Evolutionary conservation across 2,113 vertebrate species (phyloP), one percentile per base, ranked within the genome.

Genomic region (Aphyosemion australe): DNA sequence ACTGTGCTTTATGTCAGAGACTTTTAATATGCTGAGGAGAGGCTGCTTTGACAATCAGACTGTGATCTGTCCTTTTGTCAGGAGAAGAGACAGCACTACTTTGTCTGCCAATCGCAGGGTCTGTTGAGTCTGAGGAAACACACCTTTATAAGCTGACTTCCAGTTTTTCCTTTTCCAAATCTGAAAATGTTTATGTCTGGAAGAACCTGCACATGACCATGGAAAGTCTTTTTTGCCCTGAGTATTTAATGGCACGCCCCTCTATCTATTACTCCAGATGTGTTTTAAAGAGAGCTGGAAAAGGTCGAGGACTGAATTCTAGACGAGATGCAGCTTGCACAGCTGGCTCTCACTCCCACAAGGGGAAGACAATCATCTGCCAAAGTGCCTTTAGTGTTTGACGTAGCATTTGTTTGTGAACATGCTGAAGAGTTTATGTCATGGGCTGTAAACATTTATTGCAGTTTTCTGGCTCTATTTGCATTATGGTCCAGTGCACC

Each of bases 251-350:
- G 75, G 56, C 64, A 68, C 56, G 21, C 66, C 16, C 50, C 41
- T 32, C 52, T 74, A 67, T 69, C 69, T 65, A 87, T 85, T 79
- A 83, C 65, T 88, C 85, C 88, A 90, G 83, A 91, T 89, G 87
- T 86, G 60, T 69, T 87, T 80, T 72, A 55, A 80, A 71, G 67
- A 67, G 61, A 86, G 39, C 16, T 77, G 76, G 32, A 82, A 64
- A 78, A 32, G 48, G 68, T 41, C 67, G 74, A 20, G 51, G 59
- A 75, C 81, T 59, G 60, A 70, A 78, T 83, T 82, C 84, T 82
- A 78, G 78, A 89, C 68, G 60, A 70, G 80, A 84, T 82, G 68
- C 14, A 54, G 42, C 70, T 78, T 49, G 42, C 71, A 66, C 90
- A 90, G 88, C 86, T 90, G 88, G 78, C 39, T 76, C 42, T 76